Percentiles rank a stretch among this genome's conserved stretches.
Conservation (phyloP, 2,888 invertebrate species). For the Cylindroiulus punctatus region DNA sequence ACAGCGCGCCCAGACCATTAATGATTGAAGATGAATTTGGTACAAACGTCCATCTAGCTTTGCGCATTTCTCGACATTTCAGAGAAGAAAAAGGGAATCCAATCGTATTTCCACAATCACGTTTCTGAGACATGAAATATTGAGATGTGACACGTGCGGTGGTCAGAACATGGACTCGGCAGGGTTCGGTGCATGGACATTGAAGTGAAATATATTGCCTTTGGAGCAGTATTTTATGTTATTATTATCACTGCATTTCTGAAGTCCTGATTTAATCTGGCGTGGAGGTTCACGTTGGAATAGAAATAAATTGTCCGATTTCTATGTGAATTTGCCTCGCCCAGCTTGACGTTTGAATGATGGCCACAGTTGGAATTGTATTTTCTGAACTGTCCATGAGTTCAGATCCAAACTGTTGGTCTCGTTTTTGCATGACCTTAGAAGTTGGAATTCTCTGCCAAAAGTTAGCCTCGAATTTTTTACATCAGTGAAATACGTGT, state of each 20-base stretch:
- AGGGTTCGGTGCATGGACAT: conserved; percentile 2
- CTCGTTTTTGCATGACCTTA: too few relatives aligned
- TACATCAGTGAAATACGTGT: too few relatives aligned
- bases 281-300: background rate
- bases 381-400: too few relatives aligned
- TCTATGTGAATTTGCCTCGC: background rate
- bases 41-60: conserved; percentile 29
- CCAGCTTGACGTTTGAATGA: too few relatives aligned
- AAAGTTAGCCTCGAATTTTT: too few relatives aligned
- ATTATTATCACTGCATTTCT: conserved; percentile 23
- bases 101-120: conserved; percentile 36
- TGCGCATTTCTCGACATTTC: conserved; percentile 3
- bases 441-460: too few relatives aligned
- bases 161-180: background rate
- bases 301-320: conserved; percentile 6
- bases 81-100: background rate
- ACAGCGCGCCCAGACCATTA: background rate
- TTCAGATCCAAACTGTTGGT: too few relatives aligned
- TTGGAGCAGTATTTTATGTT: background rate
- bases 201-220: background rate
- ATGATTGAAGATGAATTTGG: conserved; percentile 38
- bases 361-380: too few relatives aligned
- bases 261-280: background rate
- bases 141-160: background rate
- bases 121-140: conserved; percentile 34